Base-by-base conservation (phyloP, 2,113 vertebrate genomes). In the Gadus chalcogrammus region DNA sequence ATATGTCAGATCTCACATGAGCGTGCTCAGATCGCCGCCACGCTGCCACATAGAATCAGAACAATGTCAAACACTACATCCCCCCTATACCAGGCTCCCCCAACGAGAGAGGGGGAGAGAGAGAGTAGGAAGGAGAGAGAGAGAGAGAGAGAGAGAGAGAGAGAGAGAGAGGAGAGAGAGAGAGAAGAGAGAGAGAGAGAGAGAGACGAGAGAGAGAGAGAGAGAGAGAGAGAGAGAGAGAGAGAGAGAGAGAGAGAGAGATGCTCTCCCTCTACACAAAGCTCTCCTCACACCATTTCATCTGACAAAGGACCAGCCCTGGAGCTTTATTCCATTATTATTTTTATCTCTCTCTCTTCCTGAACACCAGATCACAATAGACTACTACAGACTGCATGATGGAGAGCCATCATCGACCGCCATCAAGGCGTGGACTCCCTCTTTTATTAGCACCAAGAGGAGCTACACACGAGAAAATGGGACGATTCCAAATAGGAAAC, bases 1-100 rank as follows among this genome's bases (percentile, higher is more conserved):
- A 83, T 83, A 84, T 88, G 82, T 84, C 84, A 84, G 73, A 81
- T 79, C 72, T 85, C 76, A 81, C 83, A 80, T 75, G 78, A 69
- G 65, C 17, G 18, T 2, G 52, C 55, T 75, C 61, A 15, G 67
- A 61, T 80, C 42, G 62, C 65, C 62, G 68, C 65, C 4, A 77
- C 60, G 69, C 64, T 18, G 52, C 69, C 27, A 20, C 76, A 73
- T 12, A 72, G 64, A 62, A 16, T 48, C 60, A 20, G 66, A 72
- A 63, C 71, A 80, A 76, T 55, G 52, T 11, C 52, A 55, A 16
- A 55, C 52, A 1, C 11, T 55, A 16, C 52, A 55, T 12, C 52
- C 52, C 31, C 31, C 31, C 31, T 31, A 31, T 31, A 31, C 31
- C 31, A 31, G 31, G 31, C 31, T 31, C 31, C 31, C 31, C 31